Base-by-base conservation (phyloP, 2,797 vertebrate species). In the Manis javanica region DNA sequence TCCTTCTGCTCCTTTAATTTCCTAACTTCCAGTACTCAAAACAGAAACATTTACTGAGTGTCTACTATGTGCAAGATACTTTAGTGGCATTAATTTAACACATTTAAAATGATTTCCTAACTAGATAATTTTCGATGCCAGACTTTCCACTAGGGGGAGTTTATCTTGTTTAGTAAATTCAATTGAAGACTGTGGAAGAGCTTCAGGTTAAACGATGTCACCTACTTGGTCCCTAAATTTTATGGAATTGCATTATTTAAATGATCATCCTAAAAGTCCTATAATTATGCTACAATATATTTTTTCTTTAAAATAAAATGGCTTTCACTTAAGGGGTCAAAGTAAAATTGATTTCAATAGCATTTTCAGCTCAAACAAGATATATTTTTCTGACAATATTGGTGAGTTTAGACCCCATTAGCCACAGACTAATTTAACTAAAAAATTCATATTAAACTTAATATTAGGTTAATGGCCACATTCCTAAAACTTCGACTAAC, bases 131-230 rank as follows among this genome's bases (percentile, higher is more conserved):
- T 39, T 63, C 78, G 84, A 53, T 24, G 85, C 75, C 71, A 75
- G 19, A 72, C 4, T 55, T 78, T 94, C 98, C 98, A 98, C 97
- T 97, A 98, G 98, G 90, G 98, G 98, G 98, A 94, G 98, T 84
- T 92, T 77, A 5, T 69, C 89, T 64, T 12, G 63, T 53, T 88
- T 94, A 74, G 84, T 77, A 92, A 64, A 59, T 26, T 55, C 46
- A 78, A 53, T 0, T n/a, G 42, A 75, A 91, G 95, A 68, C 0
- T 13, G 2, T 51, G 29, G 46, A 96, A 83, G 75, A 91, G 12
- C 8, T 77, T 97, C 68, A 83, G 75, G 37, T 91, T 96, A 92
- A 91, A 89, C 68, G 49, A 55, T 94, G 49, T 77, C 66, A 84
- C n/a, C 19, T 61, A 90, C 13, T 86, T 90, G 78, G 86, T 53